These are phyloP conservation scores for Amorpha juglandis DNA, from an alignment of 2,888 invertebrate genomes.

Conservation along the genomic window DNA sequence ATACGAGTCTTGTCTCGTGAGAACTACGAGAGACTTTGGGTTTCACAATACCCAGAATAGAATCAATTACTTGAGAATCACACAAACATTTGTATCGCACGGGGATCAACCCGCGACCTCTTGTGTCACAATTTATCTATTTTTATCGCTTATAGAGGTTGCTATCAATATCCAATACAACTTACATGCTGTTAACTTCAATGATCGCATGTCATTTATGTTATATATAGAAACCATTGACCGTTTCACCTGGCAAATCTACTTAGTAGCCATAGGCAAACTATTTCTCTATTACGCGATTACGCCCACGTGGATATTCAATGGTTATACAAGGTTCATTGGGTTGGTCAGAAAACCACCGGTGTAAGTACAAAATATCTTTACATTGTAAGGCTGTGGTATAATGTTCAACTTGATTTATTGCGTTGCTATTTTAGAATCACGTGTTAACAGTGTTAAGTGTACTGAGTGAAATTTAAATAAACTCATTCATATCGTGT, in stretches of 20 bases:
- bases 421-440: background rate
- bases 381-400: slow-evolving; percentile 17
- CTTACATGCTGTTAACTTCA: background rate
- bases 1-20: too few species aligned
- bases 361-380: slow-evolving; percentile 20
- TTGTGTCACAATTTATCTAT: too few species aligned
- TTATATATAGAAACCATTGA: background rate
- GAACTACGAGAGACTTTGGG: too few species aligned
- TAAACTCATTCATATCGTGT: too few species aligned
- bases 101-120: too few species aligned
- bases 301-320: slow-evolving; percentile 19
- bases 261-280: slow-evolving; percentile 9
- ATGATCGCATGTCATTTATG: background rate
- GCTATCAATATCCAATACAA: background rate
- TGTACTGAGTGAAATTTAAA: too few species aligned
- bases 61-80: too few species aligned
- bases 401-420: slow-evolving; percentile 1
- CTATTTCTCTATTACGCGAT: slow-evolving; percentile 16
- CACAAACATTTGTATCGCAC: too few species aligned
- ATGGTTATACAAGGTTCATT: slow-evolving; percentile 21
- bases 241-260: background rate
- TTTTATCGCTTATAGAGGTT: too few species aligned
- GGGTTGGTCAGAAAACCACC: slow-evolving; percentile 20
- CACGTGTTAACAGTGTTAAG: background rate
- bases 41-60: too few species aligned